Conservation (phyloP, 2,888 invertebrate species). For the Esperia sulphurella region DNA sequence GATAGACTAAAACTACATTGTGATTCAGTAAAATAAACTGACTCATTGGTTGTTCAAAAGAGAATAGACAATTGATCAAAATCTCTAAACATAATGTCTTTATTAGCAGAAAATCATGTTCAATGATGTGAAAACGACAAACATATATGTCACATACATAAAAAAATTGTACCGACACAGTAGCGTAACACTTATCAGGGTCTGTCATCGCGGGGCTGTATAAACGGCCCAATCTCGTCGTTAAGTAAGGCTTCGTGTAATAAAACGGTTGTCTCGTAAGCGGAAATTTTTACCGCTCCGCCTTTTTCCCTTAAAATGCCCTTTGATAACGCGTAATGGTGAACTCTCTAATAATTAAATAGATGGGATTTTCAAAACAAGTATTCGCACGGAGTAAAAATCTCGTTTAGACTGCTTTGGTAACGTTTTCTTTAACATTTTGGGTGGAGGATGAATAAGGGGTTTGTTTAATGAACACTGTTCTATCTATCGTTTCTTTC, state of each 20-base stretch:
- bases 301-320: conserved; percentile 21
- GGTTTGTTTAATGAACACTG: too few species aligned
- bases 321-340: conserved; percentile 24
- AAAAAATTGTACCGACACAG: conserved; percentile 19
- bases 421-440: background rate
- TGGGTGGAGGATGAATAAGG: background rate
- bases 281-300: conserved; percentile 27
- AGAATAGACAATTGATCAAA: too few species aligned
- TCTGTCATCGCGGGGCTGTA: conserved; percentile 24
- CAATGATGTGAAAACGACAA: background rate
- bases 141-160: conserved; percentile 8
- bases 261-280: conserved; percentile 34
- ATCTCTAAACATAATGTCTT: too few species aligned
- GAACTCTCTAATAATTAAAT: conserved; percentile 29
- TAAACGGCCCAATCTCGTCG: conserved; percentile 33
- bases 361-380: conserved; percentile 17
- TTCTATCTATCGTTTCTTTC: too few species aligned
- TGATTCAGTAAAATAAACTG: too few species aligned
- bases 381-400: conserved; percentile 7
- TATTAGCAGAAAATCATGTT: too few species aligned
- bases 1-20: too few species aligned
- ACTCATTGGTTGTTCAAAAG: too few species aligned
- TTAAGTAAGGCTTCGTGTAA: conserved; percentile 28
- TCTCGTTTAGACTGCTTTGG: background rate
- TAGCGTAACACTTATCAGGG: conserved; percentile 22